Conservation (phyloP, 2,113 vertebrate species). For the Mandrillus leucophaeus region DNA sequence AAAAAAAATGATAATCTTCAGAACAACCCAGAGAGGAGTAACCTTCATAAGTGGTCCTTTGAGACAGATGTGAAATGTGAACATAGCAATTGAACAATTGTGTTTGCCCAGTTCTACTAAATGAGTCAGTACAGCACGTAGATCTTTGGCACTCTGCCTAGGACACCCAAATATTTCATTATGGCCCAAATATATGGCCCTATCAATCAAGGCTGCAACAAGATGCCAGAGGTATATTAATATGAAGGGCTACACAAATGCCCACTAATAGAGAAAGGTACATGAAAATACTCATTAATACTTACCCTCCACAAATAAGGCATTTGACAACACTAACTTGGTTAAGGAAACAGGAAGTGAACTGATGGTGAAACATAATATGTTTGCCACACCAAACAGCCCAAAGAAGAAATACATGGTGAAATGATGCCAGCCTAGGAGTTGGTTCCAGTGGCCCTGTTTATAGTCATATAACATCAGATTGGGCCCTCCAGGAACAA, state of each 20-base stretch:
- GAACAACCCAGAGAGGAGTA: not conserved
- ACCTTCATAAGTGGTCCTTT: not conserved
- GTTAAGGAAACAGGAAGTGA: conserved; percentile 88
- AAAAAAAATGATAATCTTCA: not conserved
- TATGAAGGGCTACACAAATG: not conserved
- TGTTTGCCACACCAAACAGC: conserved; percentile 87
- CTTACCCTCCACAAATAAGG: conserved; percentile 94
- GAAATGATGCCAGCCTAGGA: conserved; percentile 95
- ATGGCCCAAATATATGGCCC: not conserved
- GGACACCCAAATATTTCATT: not conserved
- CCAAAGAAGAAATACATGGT: conserved; percentile 98
- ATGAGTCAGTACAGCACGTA: not conserved
- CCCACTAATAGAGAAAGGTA: not conserved
- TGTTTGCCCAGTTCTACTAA: not conserved
- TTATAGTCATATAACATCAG: conserved; percentile 90
- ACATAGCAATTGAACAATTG: not conserved
- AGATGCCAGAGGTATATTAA: not conserved
- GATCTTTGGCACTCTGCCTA: not conserved
- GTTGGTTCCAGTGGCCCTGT: conserved; percentile 88
- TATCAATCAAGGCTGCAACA: not conserved
- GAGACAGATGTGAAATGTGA: not conserved
- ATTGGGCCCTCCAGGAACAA: conserved; percentile 86
- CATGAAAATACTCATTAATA: not conserved
- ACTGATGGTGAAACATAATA: conserved; percentile 88
- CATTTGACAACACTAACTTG: conserved; percentile 90